Evolutionary conservation across 2,888 invertebrate genomes (phyloP).

Genomic region (Epirrhoe tristata): DNA sequence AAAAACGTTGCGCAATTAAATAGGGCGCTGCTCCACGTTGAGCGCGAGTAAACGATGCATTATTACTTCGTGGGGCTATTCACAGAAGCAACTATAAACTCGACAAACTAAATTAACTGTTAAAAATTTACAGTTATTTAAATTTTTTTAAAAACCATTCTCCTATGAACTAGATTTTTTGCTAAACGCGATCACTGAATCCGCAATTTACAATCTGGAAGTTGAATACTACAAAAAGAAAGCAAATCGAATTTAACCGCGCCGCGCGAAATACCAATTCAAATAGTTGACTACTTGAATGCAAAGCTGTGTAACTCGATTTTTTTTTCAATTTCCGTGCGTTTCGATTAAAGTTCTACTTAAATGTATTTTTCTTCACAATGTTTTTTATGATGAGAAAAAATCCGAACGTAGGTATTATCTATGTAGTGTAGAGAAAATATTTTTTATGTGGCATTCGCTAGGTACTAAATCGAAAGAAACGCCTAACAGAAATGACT

Average conservation of each 20-base stretch:
- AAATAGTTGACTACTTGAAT: too few species aligned
- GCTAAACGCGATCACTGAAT: slow-evolving; percentile 9
- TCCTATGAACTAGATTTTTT: slow-evolving; percentile 17
- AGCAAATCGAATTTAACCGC: not conserved
- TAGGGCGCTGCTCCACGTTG: too few species aligned
- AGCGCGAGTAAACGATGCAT: too few species aligned
- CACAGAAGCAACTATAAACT: too few species aligned
- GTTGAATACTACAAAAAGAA: not conserved
- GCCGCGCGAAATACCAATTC: too few species aligned
- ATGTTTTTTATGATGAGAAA: not conserved
- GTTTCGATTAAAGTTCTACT: too few species aligned
- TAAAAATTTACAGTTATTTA: not conserved
- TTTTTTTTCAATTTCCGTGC: too few species aligned
- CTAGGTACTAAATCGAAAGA: not conserved
- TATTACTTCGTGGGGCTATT: too few species aligned
- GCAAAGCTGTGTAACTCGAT: too few species aligned
- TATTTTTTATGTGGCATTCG: not conserved
- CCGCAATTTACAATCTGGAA: not conserved
- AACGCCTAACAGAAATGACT: not conserved
- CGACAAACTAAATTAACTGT: not conserved
- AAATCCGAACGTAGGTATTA: not conserved
- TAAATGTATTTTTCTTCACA: too few species aligned
- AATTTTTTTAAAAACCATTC: not conserved
- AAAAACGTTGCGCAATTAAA: too few species aligned
- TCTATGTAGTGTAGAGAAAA: not conserved